phyloP scores from a whole-genome alignment of 2,888 invertebrate species.

The Dascillus cervinus region DNA sequence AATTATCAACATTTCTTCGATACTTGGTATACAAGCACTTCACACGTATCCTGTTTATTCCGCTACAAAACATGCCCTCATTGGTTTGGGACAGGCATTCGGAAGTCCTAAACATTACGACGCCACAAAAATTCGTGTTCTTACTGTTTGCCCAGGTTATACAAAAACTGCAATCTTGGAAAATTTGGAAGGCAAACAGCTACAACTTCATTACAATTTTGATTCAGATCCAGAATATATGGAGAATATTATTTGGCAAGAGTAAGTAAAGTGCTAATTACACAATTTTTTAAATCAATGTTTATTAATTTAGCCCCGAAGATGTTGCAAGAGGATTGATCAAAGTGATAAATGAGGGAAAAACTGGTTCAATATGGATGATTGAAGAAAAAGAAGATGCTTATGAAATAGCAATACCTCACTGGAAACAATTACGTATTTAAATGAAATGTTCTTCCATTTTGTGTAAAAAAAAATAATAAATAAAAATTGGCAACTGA shows the following conservation, averaged over 20 bases:
- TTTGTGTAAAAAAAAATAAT: too few relatives aligned
- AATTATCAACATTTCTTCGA: constrained; percentile 25
- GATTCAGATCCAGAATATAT: neutral
- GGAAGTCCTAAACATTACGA: constrained; percentile 11
- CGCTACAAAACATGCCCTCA: constrained; percentile 21
- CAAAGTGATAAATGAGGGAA: constrained; percentile 29
- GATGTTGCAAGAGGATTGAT: constrained; percentile 26
- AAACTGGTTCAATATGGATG: constrained; percentile 43
- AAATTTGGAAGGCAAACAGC: too few relatives aligned
- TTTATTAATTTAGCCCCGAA: constrained; percentile 25
- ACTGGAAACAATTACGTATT: constrained; percentile 7
- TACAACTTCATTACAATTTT: too few relatives aligned
- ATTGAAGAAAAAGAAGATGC: constrained; percentile 37
- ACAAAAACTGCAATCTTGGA: too few relatives aligned
- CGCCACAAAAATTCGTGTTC: constrained; percentile 15
- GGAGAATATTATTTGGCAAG: neutral
- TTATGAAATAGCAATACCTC: constrained; percentile 33
- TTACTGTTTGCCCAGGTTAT: constrained; percentile 21
- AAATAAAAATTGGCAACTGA: too few relatives aligned
- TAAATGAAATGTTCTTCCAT: too few relatives aligned
- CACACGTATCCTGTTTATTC: constrained; percentile 15
- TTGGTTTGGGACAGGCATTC: constrained; percentile 17
- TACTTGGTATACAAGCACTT: constrained; percentile 16
- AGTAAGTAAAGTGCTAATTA: neutral
- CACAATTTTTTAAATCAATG: neutral